Base-by-base conservation (phyloP, 2,797 vertebrate genomes). In the Hippoglossus hippoglossus region DNA sequence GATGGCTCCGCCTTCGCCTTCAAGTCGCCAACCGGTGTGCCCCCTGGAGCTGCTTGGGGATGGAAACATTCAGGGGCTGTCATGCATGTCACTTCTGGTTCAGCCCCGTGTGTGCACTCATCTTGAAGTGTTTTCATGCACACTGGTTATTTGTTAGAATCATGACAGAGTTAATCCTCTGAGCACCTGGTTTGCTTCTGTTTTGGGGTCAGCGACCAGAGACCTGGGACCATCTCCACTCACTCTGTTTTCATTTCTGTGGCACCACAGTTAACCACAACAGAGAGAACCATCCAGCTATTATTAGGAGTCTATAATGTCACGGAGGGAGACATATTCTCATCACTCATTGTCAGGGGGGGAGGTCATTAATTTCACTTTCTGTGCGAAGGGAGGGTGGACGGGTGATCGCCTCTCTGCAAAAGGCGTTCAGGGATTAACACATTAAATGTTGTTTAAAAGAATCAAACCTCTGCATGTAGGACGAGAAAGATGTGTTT, bases 71-170 rank as follows among this genome's bases (percentile, higher is more conserved):
- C 72, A 87, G 75, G 36, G 24, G 71, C 83, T 80, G 83, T 90
- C 90, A 81, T 83, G 85, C 80, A 73, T 84, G 81, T 85, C 83
- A 83, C 79, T 74, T 79, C 56, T 71, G 67, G 83, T 61, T 70
- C 56, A 59, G 74, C 60, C 58, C 63, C 25, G 61, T 80, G 41
- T 81, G 76, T 11, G 39, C 22, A 22, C 70, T 87, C 84, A 89
- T 90, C 89, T 89, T 87, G 78, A 88, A 87, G 77, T 91, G 81
- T 82, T 87, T 89, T 80, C 67, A 79, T 67, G 69, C 77, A 73
- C 67, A 65, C 75, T 74, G 78, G 75, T 82, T 84, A 90, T 92
- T 90, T 87, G 83, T 89, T 83, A 84, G 63, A 87, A 67, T 65
- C 80, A 84, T 88, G 90, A 84, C 77, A 82, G 80, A 79, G 74